Evolutionary conservation across 1,140 invertebrate genomes (phyloP).

Genomic region (Holotrichia oblita): DNA sequence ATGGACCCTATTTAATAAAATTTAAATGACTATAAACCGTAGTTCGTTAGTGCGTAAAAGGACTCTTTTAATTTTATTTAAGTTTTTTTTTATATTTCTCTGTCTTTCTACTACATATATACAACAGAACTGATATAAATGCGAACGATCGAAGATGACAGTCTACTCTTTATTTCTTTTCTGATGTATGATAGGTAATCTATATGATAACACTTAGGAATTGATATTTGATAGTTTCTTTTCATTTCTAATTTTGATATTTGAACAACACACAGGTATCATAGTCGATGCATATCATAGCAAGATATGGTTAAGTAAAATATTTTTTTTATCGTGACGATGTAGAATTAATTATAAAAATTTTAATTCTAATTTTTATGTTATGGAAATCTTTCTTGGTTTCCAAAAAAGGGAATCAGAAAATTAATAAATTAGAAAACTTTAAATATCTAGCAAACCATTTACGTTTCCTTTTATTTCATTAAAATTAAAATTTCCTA

Average conservation of each 20-base stretch:
- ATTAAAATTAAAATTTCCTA: too few species aligned
- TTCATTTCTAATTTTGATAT: neutral
- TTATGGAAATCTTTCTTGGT: neutral
- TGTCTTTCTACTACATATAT: neutral
- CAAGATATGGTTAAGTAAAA: conserved; percentile 32
- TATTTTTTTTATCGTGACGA: conserved; percentile 5
- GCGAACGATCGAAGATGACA: neutral
- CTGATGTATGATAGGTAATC: neutral
- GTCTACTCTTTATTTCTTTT: neutral
- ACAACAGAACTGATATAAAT: too few species aligned
- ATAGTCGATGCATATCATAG: conserved; percentile 40
- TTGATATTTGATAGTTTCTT: conserved; percentile 24
- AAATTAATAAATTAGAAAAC: too few species aligned
- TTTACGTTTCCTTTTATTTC: too few species aligned
- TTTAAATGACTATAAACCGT: neutral
- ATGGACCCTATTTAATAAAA: conserved; percentile 25
- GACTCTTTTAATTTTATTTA: conserved; percentile 1
- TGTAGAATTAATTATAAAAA: neutral
- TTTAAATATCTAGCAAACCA: too few species aligned
- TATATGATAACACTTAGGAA: conserved; percentile 29
- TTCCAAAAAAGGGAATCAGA: neutral
- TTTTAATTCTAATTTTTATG: neutral
- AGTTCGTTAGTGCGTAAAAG: conserved; percentile 4
- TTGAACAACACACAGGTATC: conserved; percentile 18
- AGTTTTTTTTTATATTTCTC: neutral